Conservation (phyloP, 2,113 vertebrate genomes). For the Tupaia tana region DNA sequence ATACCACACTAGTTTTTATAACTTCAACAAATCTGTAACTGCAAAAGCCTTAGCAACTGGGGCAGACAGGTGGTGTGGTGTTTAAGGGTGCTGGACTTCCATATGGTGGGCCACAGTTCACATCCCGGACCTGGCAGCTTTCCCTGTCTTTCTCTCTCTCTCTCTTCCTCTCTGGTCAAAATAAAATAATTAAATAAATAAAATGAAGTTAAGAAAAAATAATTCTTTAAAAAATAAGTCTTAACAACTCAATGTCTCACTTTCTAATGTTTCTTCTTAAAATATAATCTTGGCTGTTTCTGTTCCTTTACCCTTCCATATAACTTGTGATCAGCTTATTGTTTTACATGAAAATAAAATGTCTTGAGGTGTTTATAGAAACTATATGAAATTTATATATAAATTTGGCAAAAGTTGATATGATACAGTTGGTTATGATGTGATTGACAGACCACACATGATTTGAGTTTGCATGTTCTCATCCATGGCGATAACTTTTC, state of each 20-base stretch:
- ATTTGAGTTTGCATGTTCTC: not conserved
- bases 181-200: no score
- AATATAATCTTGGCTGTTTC: not conserved
- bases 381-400: not conserved
- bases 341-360: not conserved
- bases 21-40: not conserved
- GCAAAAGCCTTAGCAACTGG: not conserved
- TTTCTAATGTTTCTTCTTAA: not conserved
- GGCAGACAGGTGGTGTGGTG: no score
- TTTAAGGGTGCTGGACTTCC: no score
- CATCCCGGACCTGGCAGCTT: no score
- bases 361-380: not conserved
- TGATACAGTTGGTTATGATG: not conserved
- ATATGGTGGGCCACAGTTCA: no score
- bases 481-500: not conserved
- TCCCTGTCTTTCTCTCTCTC: no score
- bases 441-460: not conserved
- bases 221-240: not conserved
- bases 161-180: no score
- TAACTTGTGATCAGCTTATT: not conserved
- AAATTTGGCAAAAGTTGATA: not conserved
- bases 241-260: not conserved
- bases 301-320: not conserved
- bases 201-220: no score
- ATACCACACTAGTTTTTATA: not conserved